Evolutionary conservation across 2,888 invertebrate genomes (phyloP).

Genomic region (Lasioglossum vierecki): DNA sequence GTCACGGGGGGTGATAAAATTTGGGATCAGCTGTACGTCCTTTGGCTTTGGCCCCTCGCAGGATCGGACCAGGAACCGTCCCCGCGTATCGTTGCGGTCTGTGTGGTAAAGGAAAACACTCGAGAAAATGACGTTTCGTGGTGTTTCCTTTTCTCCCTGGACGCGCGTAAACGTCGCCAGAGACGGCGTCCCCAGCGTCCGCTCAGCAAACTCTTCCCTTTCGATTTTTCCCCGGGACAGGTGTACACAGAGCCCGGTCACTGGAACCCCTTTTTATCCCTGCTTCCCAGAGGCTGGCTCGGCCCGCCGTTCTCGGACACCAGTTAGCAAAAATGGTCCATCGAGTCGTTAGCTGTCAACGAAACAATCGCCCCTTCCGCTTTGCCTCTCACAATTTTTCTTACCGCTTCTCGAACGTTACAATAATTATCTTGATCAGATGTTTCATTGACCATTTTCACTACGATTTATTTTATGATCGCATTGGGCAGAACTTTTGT

Average conservation of each 20-base stretch:
- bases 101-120: conserved; percentile 58
- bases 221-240: conserved; percentile 19
- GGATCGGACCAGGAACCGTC: conserved; percentile 27
- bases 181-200: neutral
- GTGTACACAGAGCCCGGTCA: conserved; percentile 12
- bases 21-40: conserved; percentile 69
- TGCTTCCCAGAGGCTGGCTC: neutral
- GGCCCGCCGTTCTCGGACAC: neutral
- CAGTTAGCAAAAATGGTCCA: neutral
- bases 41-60: conserved; percentile 23
- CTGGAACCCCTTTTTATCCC: conserved; percentile 3
- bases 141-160: conserved; percentile 28
- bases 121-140: conserved; percentile 55
- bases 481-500: too few relatives aligned
- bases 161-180: conserved; percentile 18
- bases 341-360: neutral
- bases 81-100: conserved; percentile 48
- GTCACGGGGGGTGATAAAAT: conserved; percentile 68
- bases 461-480: too few relatives aligned
- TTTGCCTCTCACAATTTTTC: neutral
- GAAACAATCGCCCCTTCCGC: neutral
- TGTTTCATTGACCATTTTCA: too few relatives aligned
- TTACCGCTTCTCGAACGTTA: neutral
- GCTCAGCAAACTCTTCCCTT: conserved; percentile 20
- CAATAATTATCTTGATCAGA: neutral